These are phyloP conservation scores for Callorhinus ursinus DNA, from an alignment of 2,113 vertebrate species.

Conservation along the genomic window DNA sequence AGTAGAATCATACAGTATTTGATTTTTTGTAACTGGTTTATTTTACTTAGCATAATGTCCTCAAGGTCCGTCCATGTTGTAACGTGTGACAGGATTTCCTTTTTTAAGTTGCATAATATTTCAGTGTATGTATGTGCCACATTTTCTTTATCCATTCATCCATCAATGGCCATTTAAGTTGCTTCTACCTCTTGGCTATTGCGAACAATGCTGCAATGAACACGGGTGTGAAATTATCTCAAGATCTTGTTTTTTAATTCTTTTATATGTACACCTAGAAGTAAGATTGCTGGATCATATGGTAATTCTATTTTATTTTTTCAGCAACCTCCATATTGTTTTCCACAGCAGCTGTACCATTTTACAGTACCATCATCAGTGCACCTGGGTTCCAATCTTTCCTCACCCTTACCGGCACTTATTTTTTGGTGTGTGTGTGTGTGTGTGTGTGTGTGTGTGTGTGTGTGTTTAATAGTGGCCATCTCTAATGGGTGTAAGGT, in stretches of 20 bases:
- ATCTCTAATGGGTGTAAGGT: not conserved
- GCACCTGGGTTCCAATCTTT: not conserved
- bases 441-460: too few relatives aligned
- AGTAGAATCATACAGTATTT: not conserved
- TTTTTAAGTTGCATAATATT: not conserved
- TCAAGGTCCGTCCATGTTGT: not conserved
- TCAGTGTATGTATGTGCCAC: not conserved
- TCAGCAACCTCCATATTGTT: not conserved
- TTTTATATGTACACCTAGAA: not conserved
- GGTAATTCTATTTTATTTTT: not conserved
- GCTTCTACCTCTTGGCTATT: not conserved
- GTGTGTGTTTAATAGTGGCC: not conserved
- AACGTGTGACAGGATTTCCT: not conserved
- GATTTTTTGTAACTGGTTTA: not conserved
- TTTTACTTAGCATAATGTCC: not conserved
- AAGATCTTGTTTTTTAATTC: not conserved
- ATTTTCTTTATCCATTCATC: not conserved
- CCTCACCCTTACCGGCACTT: not conserved
- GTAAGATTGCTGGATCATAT: not conserved
- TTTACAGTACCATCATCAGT: not conserved
- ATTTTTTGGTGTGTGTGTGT: not conserved
- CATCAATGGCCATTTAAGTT: not conserved
- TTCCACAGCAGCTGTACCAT: not conserved
- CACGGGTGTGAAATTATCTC: not conserved
- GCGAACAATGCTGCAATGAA: not conserved